Conservation (phyloP, 2,888 invertebrate genomes). For the Cybosia mesomella region DNA sequence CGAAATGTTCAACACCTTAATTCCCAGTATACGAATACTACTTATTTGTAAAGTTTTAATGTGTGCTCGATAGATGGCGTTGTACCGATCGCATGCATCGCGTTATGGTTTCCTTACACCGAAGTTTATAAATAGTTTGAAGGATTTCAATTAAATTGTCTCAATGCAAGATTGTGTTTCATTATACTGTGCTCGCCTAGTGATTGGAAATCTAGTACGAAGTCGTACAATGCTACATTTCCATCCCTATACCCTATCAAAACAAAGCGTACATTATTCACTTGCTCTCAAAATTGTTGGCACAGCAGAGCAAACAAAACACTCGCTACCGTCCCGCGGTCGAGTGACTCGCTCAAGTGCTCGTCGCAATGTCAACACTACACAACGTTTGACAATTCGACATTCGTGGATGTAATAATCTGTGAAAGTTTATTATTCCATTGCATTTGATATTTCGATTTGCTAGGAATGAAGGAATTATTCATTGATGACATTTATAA, state of each 20-base stretch:
- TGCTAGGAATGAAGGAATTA: not conserved
- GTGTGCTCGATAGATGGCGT: too few relatives aligned
- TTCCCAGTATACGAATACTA: too few relatives aligned
- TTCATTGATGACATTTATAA: too few relatives aligned
- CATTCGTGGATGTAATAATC: slow-evolving; percentile 54
- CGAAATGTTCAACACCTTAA: too few relatives aligned
- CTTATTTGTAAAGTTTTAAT: too few relatives aligned
- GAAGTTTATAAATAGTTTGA: too few relatives aligned
- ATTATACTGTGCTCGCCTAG: too few relatives aligned
- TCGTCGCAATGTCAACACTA: slow-evolving; percentile 69
- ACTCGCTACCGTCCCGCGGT: slow-evolving; percentile 73
- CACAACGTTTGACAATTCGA: slow-evolving; percentile 57
- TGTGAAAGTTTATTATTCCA: slow-evolving; percentile 22
- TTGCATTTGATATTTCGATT: slow-evolving; percentile 4
- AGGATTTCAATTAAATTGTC: too few relatives aligned
- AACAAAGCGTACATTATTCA: slow-evolving; percentile 71
- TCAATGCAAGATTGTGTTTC: too few relatives aligned
- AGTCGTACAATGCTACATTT: slow-evolving; percentile 21
- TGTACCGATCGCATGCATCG: too few relatives aligned
- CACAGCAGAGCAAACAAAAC: slow-evolving; percentile 77
- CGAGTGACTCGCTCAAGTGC: slow-evolving; percentile 68
- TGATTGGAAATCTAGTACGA: too few relatives aligned
- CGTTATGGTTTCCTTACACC: too few relatives aligned
- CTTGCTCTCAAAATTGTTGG: slow-evolving; percentile 67
- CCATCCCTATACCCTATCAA: slow-evolving; percentile 52